Base-by-base conservation (phyloP, 2,888 invertebrate genomes). In the Drosophila kanekoi region DNA sequence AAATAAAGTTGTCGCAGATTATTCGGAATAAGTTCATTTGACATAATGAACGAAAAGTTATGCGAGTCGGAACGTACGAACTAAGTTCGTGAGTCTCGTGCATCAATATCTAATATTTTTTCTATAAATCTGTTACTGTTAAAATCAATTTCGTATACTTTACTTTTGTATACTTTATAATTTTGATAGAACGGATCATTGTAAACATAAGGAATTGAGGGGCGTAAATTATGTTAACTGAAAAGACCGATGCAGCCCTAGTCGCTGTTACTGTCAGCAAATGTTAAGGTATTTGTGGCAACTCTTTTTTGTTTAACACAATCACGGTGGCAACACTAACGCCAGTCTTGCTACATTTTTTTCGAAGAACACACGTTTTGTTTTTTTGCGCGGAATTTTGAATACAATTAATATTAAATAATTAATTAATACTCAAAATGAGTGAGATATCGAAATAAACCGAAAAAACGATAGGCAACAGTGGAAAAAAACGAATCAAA, bases 261-360 rank as follows among this genome's bases (percentile, higher is more conserved):
- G 44, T 44, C 8, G 3, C 44, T 51, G 72, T 53, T 58, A 47
- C 35, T 54, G 58, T 32, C n/a, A 33, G 44, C 1, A 47, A 37
- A 63, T 56, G 58, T 63, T n/a, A 58, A 16, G 45, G 8, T 45
- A 44, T n/a, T 16, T 32, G 57, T 16, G 51, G 44, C 61, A 63
- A 38, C 51, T 60, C 49, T 60, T 16, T 44, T 48, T 28, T 14
- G 16, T 28, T 38, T 14, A 37, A 32, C 6, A 32, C 20, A 44
- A 37, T 37, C 20, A 16, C 23, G 35, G 35, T 54, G 54, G 37
- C 63, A 65, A 63, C 63, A 63, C 63, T 63, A 37, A 9, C 18
- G 40, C 45, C 65, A 67, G 67, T 67, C 66, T 66, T 64, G 66
- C 64, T 64, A 66, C 54, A 72, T 69, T 72, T 75, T 75, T 72